These are phyloP conservation scores for Drosophila hamatofila DNA, from an alignment of 2,888 invertebrate genomes.

Conservation along the genomic window DNA sequence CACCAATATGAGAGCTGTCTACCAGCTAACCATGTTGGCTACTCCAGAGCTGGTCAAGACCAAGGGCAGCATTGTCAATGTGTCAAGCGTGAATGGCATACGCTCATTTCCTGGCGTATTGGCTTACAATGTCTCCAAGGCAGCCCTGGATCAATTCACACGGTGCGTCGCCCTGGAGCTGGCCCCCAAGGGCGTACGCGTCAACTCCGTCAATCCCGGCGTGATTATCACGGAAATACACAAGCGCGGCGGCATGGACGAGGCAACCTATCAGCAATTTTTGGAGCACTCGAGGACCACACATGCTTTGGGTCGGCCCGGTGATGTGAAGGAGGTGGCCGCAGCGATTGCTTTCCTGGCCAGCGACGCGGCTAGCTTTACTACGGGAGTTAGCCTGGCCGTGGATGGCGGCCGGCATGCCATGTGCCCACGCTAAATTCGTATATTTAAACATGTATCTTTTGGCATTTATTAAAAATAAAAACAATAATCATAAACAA, in stretches of 20 bases:
- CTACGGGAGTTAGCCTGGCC: constrained; percentile 90
- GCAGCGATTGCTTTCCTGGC: constrained; percentile 95
- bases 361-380: constrained; percentile 89
- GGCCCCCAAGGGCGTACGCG: constrained; percentile 91
- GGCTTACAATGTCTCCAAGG: constrained; percentile 96
- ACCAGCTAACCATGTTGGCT: constrained; percentile 92
- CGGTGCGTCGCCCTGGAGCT: constrained; percentile 94
- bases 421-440: constrained; percentile 89
- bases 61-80: constrained; percentile 95
- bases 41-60: constrained; percentile 92
- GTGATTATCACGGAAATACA: constrained; percentile 96
- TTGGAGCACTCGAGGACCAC: constrained; percentile 92
- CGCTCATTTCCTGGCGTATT: constrained; percentile 95
- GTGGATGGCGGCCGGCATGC: constrained; percentile 88
- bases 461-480: constrained; percentile 40
- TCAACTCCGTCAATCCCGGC: constrained; percentile 97
- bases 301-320: constrained; percentile 95
- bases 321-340: constrained; percentile 93
- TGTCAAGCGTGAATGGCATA: constrained; percentile 96
- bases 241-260: constrained; percentile 91
- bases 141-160: constrained; percentile 97
- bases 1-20: constrained; percentile 92
- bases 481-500: constrained; percentile 8
- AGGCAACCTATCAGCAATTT: constrained; percentile 91
- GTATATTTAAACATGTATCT: not conserved